These are phyloP conservation scores for Drosophila nasuta DNA, from an alignment of 1,140 invertebrate species.

Conservation along the genomic window DNA sequence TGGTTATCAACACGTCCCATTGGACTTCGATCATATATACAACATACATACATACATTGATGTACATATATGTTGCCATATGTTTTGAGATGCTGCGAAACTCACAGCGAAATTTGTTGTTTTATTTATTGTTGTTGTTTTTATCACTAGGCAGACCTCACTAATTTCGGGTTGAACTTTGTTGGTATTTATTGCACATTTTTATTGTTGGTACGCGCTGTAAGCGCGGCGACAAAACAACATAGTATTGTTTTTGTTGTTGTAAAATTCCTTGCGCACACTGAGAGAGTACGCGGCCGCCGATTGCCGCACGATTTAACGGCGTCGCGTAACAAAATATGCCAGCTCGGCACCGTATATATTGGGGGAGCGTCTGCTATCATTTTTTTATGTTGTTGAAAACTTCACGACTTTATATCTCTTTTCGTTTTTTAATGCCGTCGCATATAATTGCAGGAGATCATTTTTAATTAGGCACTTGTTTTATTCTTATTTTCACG, in stretches of 20 bases:
- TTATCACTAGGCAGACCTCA: neutral
- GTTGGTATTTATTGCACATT: slow-evolving; percentile 36
- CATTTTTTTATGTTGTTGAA: slow-evolving; percentile 67
- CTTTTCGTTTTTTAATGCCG: slow-evolving; percentile 43
- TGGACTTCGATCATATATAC: slow-evolving; percentile 49
- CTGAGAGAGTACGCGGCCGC: slow-evolving; percentile 61
- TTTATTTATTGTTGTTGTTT: too few relatives aligned
- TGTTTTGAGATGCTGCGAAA: slow-evolving; percentile 51
- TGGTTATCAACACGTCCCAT: slow-evolving; percentile 53
- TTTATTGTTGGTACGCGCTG: slow-evolving; percentile 14
- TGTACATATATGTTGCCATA: slow-evolving; percentile 41
- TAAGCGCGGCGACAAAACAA: slow-evolving; percentile 45
- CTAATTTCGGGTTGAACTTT: slow-evolving; percentile 4
- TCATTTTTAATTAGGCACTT: slow-evolving; percentile 14
- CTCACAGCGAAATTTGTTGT: slow-evolving; percentile 16
- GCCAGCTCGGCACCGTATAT: slow-evolving; percentile 77
- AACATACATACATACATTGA: slow-evolving; percentile 38
- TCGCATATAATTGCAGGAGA: neutral
- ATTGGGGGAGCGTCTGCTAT: slow-evolving; percentile 75
- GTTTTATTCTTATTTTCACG: slow-evolving; percentile 44
- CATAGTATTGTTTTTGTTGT: slow-evolving; percentile 69
- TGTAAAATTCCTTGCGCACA: slow-evolving; percentile 72
- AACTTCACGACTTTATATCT: slow-evolving; percentile 47
- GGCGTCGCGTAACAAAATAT: slow-evolving; percentile 77
- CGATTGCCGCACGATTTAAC: slow-evolving; percentile 57